Conservation (phyloP, 2,113 vertebrate species). For the Centropus unirufus region DNA sequence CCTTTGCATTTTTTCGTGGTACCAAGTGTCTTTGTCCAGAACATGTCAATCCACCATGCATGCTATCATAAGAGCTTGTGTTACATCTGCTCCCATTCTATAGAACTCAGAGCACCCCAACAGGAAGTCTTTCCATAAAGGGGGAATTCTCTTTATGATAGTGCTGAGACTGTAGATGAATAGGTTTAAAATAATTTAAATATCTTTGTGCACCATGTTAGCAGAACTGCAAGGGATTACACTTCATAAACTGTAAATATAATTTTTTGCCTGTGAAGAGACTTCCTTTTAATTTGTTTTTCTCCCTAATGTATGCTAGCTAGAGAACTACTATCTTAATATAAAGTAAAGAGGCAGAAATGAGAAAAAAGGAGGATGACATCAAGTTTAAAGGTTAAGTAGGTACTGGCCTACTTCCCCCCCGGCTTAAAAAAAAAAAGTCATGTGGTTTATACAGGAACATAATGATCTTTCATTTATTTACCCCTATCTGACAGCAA, state of each 20-base stretch:
- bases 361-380: not conserved
- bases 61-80: not conserved
- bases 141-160: not conserved
- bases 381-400: not conserved
- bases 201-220: not conserved
- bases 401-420: not conserved
- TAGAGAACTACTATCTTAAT: not conserved
- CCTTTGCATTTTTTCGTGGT: not conserved
- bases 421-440: not conserved
- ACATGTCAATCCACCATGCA: not conserved
- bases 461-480: slow-evolving; percentile 42
- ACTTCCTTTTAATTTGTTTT: not conserved
- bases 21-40: not conserved
- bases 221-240: not conserved
- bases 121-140: not conserved
- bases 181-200: not conserved
- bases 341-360: not conserved
- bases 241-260: not conserved
- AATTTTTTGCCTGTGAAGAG: not conserved
- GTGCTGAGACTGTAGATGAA: not conserved
- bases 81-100: not conserved
- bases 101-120: fast-evolving
- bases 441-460: not conserved
- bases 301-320: not conserved
- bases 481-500: slow-evolving; percentile 16